phyloP scores from a whole-genome alignment of 2,113 vertebrate genomes.

The Nothobranchius furzeri region DNA sequence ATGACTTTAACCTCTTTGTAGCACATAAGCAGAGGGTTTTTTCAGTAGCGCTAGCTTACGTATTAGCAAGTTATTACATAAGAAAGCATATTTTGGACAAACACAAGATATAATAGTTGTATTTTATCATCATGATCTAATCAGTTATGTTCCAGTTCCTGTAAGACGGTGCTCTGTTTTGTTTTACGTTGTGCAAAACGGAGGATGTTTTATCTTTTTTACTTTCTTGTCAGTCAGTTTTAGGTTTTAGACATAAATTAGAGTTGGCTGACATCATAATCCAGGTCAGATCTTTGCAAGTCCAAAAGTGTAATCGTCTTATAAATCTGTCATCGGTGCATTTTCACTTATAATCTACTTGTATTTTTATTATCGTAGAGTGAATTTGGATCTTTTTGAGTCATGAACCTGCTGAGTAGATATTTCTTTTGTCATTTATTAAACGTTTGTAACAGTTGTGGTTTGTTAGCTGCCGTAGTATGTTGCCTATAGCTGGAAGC shows the following conservation, averaged over 20 bases:
- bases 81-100: too few relatives aligned
- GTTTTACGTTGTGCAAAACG: too few relatives aligned
- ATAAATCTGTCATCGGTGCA: neutral
- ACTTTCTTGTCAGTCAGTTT: neutral
- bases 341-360: neutral
- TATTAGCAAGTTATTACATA: too few relatives aligned
- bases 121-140: too few relatives aligned
- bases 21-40: too few relatives aligned
- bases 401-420: neutral
- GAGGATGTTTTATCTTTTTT: neutral
- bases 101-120: too few relatives aligned
- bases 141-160: too few relatives aligned
- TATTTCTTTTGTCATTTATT: constrained; percentile 1
- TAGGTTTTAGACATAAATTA: neutral
- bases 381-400: constrained; percentile 7
- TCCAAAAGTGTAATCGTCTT: neutral
- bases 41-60: too few relatives aligned
- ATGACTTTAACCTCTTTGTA: too few relatives aligned
- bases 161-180: too few relatives aligned
- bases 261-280: neutral
- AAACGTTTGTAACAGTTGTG: constrained; percentile 6
- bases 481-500: constrained; percentile 38
- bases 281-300: neutral
- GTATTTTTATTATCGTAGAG: constrained; percentile 1
- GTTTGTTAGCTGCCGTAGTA: constrained; percentile 31